A percentile compares a stretch with the other conserved stretches of the same genome.
Evolutionary conservation across 2,113 vertebrate species (phyloP).

Genomic region (Ariopsis seemanni): DNA sequence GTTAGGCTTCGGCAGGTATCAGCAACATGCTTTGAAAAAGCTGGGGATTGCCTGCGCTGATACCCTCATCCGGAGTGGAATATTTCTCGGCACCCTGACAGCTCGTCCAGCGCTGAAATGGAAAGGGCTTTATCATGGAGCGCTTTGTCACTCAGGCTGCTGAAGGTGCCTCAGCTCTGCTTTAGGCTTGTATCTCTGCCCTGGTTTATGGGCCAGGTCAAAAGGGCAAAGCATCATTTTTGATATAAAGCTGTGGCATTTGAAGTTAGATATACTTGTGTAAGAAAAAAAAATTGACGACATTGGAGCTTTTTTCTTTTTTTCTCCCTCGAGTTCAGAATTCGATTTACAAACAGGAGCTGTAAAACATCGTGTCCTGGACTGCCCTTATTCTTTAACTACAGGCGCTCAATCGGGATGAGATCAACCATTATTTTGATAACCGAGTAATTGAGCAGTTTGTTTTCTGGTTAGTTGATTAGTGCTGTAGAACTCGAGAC

Average conservation of each 20-base stretch:
- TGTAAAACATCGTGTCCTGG: not conserved
- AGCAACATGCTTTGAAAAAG: slow-evolving; percentile 51
- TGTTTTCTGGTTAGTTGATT: not conserved
- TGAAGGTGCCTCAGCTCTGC: slow-evolving; percentile 48
- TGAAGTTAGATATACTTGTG: slow-evolving; percentile 31
- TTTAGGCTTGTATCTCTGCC: slow-evolving; percentile 43
- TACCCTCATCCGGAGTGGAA: slow-evolving; percentile 60
- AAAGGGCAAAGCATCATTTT: slow-evolving; percentile 49
- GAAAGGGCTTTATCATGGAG: slow-evolving; percentile 71
- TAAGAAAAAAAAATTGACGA: slow-evolving; percentile 10
- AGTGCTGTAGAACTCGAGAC: not conserved
- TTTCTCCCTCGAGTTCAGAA: not conserved
- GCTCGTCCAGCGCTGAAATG: slow-evolving; percentile 64
- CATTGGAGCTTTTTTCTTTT: not conserved
- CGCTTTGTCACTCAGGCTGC: slow-evolving; percentile 66
- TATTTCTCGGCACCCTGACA: slow-evolving; percentile 63
- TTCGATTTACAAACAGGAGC: not conserved
- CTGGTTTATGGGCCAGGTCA: slow-evolving; percentile 59
- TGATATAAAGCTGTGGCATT: slow-evolving; percentile 37
- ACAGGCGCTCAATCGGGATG: not conserved
- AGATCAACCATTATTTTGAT: not conserved
- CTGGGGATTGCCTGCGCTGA: slow-evolving; percentile 55
- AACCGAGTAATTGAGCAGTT: not conserved
- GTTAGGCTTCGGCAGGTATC: slow-evolving; percentile 53
- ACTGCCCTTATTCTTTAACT: not conserved